Evolutionary conservation across 2,888 invertebrate genomes (phyloP).

Genomic region (Notodonta dromedarius): DNA sequence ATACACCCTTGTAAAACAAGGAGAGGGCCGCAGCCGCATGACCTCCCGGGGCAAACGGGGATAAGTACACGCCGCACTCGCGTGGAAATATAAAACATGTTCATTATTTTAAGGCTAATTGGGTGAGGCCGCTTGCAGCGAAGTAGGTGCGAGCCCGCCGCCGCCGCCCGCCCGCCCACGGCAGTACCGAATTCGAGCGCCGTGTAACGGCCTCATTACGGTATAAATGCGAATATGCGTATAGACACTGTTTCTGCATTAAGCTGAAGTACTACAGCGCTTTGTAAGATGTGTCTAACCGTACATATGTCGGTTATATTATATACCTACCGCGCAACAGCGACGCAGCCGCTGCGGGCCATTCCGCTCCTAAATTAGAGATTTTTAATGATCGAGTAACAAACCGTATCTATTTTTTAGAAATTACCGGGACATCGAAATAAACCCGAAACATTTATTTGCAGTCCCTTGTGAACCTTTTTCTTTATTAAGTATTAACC

Average conservation of each 20-base stretch:
- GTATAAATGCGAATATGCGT: slow-evolving; percentile 63
- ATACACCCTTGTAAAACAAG: slow-evolving; percentile 63
- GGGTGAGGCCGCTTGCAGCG: slow-evolving; percentile 81
- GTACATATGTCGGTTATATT: slow-evolving; percentile 21
- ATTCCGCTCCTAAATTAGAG: too few species aligned
- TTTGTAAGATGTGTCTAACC: slow-evolving; percentile 47
- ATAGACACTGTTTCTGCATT: slow-evolving; percentile 80
- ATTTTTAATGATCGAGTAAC: too few species aligned
- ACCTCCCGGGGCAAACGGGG: slow-evolving; percentile 81
- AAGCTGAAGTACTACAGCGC: slow-evolving; percentile 68
- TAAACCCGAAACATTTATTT: too few species aligned
- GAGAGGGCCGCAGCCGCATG: slow-evolving; percentile 69
- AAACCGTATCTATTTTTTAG: too few species aligned
- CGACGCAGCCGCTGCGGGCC: too few species aligned
- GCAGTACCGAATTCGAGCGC: slow-evolving; percentile 74
- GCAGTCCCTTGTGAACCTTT: slow-evolving; percentile 12
- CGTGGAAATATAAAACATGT: slow-evolving; percentile 84
- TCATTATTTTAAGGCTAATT: slow-evolving; percentile 85
- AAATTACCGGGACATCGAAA: too few species aligned
- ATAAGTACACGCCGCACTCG: slow-evolving; percentile 79
- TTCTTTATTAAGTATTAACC: slow-evolving; percentile 41
- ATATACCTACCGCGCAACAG: too few species aligned
- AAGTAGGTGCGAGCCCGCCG: slow-evolving; percentile 65
- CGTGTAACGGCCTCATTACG: slow-evolving; percentile 73
- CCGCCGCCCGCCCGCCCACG: slow-evolving; percentile 77